Percentiles rank a stretch among this genome's conserved stretches.
Evolutionary conservation across 2,113 vertebrate genomes (phyloP).

Genomic region (Megaptera novaeangliae): DNA sequence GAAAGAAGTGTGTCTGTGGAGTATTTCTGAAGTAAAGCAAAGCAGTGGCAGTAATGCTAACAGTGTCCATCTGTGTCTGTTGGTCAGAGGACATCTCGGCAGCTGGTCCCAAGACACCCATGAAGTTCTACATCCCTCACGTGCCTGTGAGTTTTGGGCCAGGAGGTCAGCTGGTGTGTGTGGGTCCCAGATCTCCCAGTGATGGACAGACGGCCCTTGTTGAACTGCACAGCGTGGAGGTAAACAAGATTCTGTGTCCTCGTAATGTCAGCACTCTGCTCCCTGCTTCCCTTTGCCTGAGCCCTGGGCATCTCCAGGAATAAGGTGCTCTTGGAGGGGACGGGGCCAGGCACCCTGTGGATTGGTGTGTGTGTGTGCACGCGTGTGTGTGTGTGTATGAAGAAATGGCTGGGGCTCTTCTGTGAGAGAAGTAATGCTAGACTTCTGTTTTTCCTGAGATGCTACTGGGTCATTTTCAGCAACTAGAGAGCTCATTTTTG

Average conservation of each 20-base stretch:
- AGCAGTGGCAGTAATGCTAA: neutral
- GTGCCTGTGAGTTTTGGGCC: constrained; percentile 87
- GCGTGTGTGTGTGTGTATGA: neutral
- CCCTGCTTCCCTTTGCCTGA: neutral
- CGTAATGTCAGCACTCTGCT: accelerated
- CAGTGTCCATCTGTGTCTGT: neutral
- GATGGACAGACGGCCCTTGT: constrained; percentile 81
- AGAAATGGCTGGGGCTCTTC: neutral
- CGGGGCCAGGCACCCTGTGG: neutral
- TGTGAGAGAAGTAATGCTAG: neutral
- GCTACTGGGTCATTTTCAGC: neutral
- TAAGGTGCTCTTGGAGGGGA: neutral
- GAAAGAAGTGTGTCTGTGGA: neutral
- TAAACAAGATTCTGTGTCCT: constrained; percentile 36
- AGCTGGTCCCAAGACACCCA: constrained; percentile 63
- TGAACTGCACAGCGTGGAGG: constrained; percentile 92
- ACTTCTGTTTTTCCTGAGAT: neutral
- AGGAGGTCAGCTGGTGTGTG: constrained; percentile 86
- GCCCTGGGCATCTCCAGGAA: neutral
- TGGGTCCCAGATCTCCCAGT: constrained; percentile 74
- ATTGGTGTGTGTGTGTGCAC: neutral
- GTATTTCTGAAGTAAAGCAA: neutral
- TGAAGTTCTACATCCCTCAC: constrained; percentile 87
- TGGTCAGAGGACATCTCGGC: constrained; percentile 48
- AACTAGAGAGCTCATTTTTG: neutral